phyloP scores from a whole-genome alignment of 2,113 vertebrate species.

The Callithrix jacchus region DNA sequence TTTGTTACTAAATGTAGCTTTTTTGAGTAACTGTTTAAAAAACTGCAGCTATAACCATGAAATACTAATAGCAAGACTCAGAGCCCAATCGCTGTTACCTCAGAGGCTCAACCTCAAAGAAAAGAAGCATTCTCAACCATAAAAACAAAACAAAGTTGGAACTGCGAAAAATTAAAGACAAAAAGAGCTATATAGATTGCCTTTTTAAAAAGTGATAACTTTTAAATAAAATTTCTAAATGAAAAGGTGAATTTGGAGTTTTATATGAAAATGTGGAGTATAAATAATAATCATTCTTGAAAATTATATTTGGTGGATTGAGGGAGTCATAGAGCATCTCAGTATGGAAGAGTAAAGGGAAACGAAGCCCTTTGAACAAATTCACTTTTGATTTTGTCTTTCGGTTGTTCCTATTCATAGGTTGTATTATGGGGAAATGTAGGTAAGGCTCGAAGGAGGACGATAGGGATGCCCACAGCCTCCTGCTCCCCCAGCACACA shows the following conservation, averaged over 20 bases:
- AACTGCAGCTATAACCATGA: not conserved
- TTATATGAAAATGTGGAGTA: not conserved
- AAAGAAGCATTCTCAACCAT: not conserved
- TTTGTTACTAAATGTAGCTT: not conserved
- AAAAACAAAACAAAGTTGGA: not conserved
- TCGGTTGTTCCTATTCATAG: not conserved
- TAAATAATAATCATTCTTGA: not conserved
- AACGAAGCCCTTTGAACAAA: not conserved
- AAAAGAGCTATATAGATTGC: not conserved
- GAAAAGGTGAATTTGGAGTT: not conserved
- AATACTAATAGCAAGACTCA: not conserved
- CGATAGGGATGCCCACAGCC: rapidly evolving
- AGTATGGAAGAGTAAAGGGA: not conserved
- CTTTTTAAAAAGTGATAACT: constrained; percentile 4
- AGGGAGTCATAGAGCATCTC: not conserved
- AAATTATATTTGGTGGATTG: not conserved
- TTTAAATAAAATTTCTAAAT: constrained; percentile 8
- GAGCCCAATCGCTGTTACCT: not conserved
- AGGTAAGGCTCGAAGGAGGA: no score
- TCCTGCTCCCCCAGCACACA: rapidly evolving
- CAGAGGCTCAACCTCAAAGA: not conserved
- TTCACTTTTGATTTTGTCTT: not conserved
- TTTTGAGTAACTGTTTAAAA: not conserved
- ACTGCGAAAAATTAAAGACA: not conserved
- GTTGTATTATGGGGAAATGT: no score